A percentile compares a stretch with the other conserved stretches of the same genome.
These are phyloP conservation scores for Platichthys flesus DNA, from an alignment of 2,113 vertebrate genomes.

Conservation along the genomic window DNA sequence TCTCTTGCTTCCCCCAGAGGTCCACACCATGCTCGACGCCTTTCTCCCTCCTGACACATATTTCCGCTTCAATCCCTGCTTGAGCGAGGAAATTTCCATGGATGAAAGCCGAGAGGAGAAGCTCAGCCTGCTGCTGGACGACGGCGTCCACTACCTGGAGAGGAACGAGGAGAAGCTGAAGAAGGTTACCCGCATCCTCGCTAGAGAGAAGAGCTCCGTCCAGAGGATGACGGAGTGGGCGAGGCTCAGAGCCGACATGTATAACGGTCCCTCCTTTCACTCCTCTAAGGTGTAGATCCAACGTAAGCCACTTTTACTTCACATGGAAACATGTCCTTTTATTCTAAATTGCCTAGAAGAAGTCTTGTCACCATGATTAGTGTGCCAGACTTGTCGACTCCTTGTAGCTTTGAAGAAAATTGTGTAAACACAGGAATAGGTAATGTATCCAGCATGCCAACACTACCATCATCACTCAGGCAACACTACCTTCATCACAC, in stretches of 20 bases:
- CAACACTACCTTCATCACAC: conserved; percentile 21
- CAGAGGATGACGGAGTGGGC: conserved; percentile 90
- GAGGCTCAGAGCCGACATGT: conserved; percentile 89
- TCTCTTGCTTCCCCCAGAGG: conserved; percentile 84
- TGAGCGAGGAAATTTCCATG: conserved; percentile 91
- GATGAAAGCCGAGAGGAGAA: conserved; percentile 96
- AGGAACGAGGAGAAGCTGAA: conserved; percentile 92
- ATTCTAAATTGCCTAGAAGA: conserved; percentile 1
- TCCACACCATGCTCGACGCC: conserved; percentile 93
- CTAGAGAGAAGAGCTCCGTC: conserved; percentile 86
- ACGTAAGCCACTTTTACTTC: conserved; percentile 29
- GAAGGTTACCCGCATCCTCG: conserved; percentile 87
- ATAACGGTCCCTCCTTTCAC: conserved; percentile 81
- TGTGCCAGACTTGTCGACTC: conserved; percentile 17
- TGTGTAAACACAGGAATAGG: neutral
- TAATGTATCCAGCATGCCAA: conserved; percentile 25
- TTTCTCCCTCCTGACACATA: conserved; percentile 91
- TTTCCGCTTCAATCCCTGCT: conserved; percentile 95
- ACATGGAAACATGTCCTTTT: neutral
- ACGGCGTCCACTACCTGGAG: conserved; percentile 90
- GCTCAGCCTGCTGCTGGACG: conserved; percentile 87
- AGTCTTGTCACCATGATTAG: neutral
- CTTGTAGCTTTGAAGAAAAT: conserved; percentile 20
- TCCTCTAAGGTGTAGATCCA: conserved; percentile 81
- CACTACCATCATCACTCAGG: conserved; percentile 11